A percentile compares a stretch with the other conserved stretches of the same genome.
Evolutionary conservation across 1,140 invertebrate species (phyloP).

Genomic region (Drosophila hydei): DNA sequence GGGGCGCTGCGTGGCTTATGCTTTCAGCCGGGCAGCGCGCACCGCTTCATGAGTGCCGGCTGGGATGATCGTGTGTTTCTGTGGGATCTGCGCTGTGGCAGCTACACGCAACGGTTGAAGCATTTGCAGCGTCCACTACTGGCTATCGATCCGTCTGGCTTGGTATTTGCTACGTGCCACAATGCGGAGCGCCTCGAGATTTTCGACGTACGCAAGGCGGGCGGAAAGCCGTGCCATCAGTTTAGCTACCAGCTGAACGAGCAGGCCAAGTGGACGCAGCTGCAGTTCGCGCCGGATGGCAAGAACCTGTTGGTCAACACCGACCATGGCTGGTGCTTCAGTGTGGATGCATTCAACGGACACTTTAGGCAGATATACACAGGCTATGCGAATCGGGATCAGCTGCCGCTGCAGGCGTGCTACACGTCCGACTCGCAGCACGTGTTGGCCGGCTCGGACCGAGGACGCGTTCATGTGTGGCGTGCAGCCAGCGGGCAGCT

Average conservation of each 20-base stretch:
- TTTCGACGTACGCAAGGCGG: constrained; percentile 49
- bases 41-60: constrained; percentile 45
- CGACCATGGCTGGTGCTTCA: constrained; percentile 50
- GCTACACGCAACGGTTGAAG: constrained; percentile 10
- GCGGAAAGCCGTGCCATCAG: constrained; percentile 23
- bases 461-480: constrained; percentile 52
- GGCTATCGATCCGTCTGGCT: constrained; percentile 45
- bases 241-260: constrained; percentile 39
- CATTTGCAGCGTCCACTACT: constrained; percentile 26
- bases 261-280: constrained; percentile 48
- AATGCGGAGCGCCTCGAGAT: constrained; percentile 30
- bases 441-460: constrained; percentile 42
- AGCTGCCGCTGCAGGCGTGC: constrained; percentile 28
- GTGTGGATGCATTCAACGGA: constrained; percentile 43
- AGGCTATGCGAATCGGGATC: constrained; percentile 21
- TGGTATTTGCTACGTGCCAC: constrained; percentile 35
- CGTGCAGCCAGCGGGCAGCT: constrained; percentile 29
- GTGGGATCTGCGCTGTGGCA: constrained; percentile 49
- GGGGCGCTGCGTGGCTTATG: constrained; percentile 1
- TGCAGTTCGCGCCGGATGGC: constrained; percentile 56
- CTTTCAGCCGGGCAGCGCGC: constrained; percentile 26
- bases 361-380: constrained; percentile 26
- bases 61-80: constrained; percentile 36
- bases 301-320: constrained; percentile 43
- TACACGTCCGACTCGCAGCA: constrained; percentile 58